Percentiles rank a stretch among this genome's conserved stretches.
Conservation (phyloP, 2,888 invertebrate species). For the Ethmia dodecea region DNA sequence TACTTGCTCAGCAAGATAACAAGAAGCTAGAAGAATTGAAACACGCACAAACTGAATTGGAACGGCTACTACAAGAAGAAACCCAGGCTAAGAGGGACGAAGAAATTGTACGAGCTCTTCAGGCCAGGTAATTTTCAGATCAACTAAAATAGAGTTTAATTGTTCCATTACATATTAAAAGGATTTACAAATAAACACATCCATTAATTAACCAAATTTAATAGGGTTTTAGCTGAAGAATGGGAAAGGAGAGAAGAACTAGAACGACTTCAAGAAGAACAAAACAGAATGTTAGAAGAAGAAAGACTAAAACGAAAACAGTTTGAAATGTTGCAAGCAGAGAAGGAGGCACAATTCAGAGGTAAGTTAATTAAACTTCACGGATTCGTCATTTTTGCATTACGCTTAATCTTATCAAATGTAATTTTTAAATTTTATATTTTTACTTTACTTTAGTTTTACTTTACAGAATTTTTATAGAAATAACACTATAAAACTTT, state of each 20-base stretch:
- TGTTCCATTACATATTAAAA: too few species aligned
- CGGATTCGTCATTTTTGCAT: too few species aligned
- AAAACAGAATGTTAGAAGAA: conserved; percentile 82
- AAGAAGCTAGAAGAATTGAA: conserved; percentile 85
- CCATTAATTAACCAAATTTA: background rate
- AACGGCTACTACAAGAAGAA: conserved; percentile 86
- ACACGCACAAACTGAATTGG: conserved; percentile 82
- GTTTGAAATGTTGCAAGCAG: conserved; percentile 83
- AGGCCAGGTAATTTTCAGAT: conserved; percentile 74
- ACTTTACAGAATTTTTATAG: too few species aligned
- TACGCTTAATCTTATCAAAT: too few species aligned
- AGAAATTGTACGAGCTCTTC: conserved; percentile 85
- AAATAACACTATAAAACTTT: too few species aligned
- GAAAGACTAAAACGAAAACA: conserved; percentile 86
- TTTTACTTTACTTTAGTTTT: too few species aligned
- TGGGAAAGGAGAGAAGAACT: conserved; percentile 90
- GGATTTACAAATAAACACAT: too few species aligned
- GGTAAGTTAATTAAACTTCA: too few species aligned
- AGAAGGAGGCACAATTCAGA: conserved; percentile 83
- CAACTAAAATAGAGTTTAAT: too few species aligned
- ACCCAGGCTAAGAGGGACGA: conserved; percentile 91
- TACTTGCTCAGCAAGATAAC: conserved; percentile 83
- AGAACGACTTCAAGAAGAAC: conserved; percentile 88
- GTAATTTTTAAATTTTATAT: too few species aligned
- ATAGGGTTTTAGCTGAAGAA: conserved; percentile 86